phyloP scores from a whole-genome alignment of 2,113 vertebrate genomes.

The Lipophrys pholis region DNA sequence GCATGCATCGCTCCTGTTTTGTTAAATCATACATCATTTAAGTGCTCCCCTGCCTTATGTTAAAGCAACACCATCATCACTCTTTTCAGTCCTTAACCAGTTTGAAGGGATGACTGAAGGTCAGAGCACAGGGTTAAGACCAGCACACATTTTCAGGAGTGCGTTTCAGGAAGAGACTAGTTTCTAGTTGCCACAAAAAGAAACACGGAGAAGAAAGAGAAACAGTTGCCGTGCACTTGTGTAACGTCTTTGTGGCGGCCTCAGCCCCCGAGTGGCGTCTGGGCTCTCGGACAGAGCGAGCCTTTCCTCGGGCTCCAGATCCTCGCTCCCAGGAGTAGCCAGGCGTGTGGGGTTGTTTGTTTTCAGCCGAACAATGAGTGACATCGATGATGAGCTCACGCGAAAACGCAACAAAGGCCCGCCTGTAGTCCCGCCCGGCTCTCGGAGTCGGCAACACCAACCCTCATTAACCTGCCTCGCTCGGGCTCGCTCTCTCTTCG shows the following conservation, averaged over 20 bases:
- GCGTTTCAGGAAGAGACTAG: too few species aligned
- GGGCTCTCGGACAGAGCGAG: conserved; percentile 37
- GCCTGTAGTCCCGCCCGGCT: conserved; percentile 55
- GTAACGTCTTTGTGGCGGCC: not conserved
- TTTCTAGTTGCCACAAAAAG: too few species aligned
- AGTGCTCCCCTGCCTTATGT: too few species aligned
- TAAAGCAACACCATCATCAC: too few species aligned
- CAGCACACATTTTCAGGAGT: too few species aligned
- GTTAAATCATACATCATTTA: too few species aligned
- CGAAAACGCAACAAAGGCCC: conserved; percentile 61
- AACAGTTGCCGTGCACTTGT: too few species aligned
- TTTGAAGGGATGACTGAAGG: too few species aligned
- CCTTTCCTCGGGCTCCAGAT: conserved; percentile 19
- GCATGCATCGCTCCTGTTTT: too few species aligned
- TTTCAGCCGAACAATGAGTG: conserved; percentile 72
- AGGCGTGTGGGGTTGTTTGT: conserved; percentile 70
- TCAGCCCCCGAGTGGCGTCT: conserved; percentile 17
- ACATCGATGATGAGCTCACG: conserved; percentile 77
- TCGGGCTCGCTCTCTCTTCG: conserved; percentile 18
- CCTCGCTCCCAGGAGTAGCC: conserved; percentile 40
- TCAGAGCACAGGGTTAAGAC: too few species aligned
- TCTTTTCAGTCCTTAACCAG: too few species aligned
- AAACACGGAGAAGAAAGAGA: too few species aligned
- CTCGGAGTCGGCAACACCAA: conserved; percentile 40
- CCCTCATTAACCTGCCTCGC: conserved; percentile 40